These are phyloP conservation scores for Ectropis crepuscularia DNA, from an alignment of 2,888 invertebrate genomes.

Conservation along the genomic window DNA sequence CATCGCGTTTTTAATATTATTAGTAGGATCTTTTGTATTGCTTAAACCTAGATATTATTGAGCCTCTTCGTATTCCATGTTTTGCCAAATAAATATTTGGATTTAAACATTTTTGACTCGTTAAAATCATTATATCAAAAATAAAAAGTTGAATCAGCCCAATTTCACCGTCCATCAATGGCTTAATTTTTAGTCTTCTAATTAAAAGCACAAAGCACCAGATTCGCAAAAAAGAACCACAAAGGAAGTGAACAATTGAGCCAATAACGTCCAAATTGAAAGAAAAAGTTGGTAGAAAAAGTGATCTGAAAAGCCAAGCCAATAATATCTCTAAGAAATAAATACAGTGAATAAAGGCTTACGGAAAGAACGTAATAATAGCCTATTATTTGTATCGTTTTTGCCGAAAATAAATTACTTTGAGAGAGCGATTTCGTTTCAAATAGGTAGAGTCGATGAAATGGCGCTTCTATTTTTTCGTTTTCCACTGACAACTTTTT, in stretches of 20 bases:
- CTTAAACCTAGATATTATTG: too few species aligned
- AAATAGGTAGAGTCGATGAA: neutral
- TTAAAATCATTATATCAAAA: too few species aligned
- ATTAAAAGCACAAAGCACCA: neutral
- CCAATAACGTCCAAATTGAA: constrained; percentile 5
- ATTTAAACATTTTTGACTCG: too few species aligned
- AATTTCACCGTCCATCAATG: too few species aligned
- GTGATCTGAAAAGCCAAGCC: constrained; percentile 2
- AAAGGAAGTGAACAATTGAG: neutral
- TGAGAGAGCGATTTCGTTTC: neutral
- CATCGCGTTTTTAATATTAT: too few species aligned
- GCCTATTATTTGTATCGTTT: constrained; percentile 16
- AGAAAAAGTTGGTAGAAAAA: neutral
- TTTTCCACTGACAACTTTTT: too few species aligned
- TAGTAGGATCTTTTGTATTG: too few species aligned
- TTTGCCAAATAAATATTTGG: too few species aligned
- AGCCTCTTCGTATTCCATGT: too few species aligned
- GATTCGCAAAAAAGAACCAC: neutral
- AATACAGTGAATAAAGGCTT: constrained; percentile 19
- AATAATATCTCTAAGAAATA: constrained; percentile 9
- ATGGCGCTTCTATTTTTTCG: too few species aligned
- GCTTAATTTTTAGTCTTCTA: neutral
- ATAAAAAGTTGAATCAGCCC: too few species aligned
- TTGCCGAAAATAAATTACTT: constrained; percentile 8
- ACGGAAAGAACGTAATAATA: constrained; percentile 16